phyloP scores from a whole-genome alignment of 30 jellyfish, hydroid and myxozoan species.

The Phacellophora camtschatica region DNA sequence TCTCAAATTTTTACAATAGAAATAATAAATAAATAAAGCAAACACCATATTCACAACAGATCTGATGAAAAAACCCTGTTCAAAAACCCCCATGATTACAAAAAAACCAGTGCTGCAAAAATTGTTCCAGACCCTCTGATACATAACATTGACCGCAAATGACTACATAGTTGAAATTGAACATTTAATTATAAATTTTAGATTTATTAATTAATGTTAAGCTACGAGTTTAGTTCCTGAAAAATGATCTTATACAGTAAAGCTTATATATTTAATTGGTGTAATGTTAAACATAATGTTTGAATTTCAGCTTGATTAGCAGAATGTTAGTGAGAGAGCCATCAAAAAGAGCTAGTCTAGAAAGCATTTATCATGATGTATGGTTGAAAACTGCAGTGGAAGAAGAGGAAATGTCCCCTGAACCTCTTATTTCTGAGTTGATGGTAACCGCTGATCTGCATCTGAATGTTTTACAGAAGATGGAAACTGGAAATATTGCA shows the following conservation, averaged over 20 bases:
- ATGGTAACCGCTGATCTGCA: slow-evolving; percentile 77
- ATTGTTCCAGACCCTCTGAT: too few relatives aligned
- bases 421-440: slow-evolving; percentile 86
- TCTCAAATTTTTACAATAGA: too few relatives aligned
- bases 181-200: too few relatives aligned
- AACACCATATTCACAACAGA: too few relatives aligned
- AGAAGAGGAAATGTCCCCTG: slow-evolving; percentile 38
- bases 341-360: slow-evolving; percentile 78
- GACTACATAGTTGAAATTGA: too few relatives aligned
- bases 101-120: too few relatives aligned
- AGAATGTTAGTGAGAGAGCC: slow-evolving; percentile 95
- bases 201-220: too few relatives aligned
- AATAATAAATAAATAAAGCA: too few relatives aligned
- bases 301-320: slow-evolving; percentile 61
- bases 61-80: too few relatives aligned
- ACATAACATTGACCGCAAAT: too few relatives aligned
- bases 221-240: not conserved
- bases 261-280: not conserved
- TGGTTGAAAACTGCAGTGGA: slow-evolving; percentile 72
- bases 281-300: not conserved
- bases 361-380: slow-evolving; percentile 69
- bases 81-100: too few relatives aligned
- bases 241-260: not conserved
- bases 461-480: slow-evolving; percentile 68
- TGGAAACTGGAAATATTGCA: slow-evolving; percentile 87